A percentile compares a stretch with the other conserved stretches of the same genome.
phyloP scores from a whole-genome alignment of 2,797 vertebrate genomes.

The Acanthis flammea region DNA sequence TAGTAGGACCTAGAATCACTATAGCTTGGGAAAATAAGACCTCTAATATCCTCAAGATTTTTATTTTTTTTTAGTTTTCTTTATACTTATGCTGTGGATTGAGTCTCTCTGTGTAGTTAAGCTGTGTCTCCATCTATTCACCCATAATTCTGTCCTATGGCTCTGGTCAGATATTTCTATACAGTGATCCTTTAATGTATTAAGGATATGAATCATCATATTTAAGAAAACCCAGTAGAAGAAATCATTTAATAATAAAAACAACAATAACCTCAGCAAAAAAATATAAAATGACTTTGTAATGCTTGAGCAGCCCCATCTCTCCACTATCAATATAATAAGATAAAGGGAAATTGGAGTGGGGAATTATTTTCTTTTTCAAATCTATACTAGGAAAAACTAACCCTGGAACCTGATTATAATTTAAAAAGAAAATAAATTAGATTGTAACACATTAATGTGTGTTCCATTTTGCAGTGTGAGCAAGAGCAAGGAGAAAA shows the following conservation, averaged over 20 bases:
- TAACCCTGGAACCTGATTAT: background rate
- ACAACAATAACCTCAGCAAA: background rate
- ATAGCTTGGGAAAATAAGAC: background rate
- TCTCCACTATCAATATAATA: background rate
- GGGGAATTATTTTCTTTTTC: background rate
- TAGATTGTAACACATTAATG: background rate
- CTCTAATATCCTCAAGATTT: background rate
- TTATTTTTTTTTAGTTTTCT: background rate
- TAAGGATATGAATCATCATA: background rate
- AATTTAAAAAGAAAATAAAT: conserved; percentile 9
- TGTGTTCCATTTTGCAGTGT: background rate
- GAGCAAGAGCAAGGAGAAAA: background rate
- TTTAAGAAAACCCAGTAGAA: background rate
- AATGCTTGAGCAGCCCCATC: conserved; percentile 34
- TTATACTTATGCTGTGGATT: background rate
- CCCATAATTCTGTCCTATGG: background rate
- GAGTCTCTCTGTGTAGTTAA: background rate
- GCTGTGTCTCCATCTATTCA: background rate
- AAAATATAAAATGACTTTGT: background rate
- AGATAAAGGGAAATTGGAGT: conserved; percentile 4
- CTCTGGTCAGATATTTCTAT: background rate
- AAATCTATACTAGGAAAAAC: background rate
- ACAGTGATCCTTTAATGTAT: background rate
- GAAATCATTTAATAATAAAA: conserved; percentile 19
- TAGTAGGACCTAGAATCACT: background rate